Conservation (phyloP, 2,888 invertebrate genomes). For the Amitus sp. region DNA sequence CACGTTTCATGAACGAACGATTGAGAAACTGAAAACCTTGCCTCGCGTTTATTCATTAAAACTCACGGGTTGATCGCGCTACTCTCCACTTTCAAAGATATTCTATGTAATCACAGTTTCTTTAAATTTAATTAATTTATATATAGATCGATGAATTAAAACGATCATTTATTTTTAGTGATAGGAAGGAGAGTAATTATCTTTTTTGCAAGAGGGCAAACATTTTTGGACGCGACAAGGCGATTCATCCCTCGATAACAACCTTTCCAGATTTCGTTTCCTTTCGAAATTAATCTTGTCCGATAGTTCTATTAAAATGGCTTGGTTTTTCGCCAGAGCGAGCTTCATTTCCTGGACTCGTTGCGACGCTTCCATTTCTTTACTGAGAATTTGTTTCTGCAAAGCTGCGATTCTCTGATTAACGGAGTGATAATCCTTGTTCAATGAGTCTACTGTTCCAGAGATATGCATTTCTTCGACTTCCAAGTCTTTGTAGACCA, state of each 20-base stretch:
- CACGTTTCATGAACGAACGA: conserved; percentile 2
- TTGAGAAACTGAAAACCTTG: conserved; percentile 1
- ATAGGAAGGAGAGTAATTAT: neutral
- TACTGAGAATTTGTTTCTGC: conserved; percentile 53
- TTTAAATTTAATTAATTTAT: too few relatives aligned
- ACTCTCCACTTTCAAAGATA: too few relatives aligned
- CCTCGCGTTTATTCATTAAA: neutral
- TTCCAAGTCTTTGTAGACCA: conserved; percentile 44
- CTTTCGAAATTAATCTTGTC: conserved; percentile 53
- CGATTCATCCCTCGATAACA: neutral
- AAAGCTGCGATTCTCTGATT: conserved; percentile 54
- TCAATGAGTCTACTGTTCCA: neutral
- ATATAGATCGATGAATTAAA: too few relatives aligned
- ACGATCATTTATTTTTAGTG: neutral
- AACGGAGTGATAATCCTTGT: conserved; percentile 37
- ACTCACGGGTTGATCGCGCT: too few relatives aligned
- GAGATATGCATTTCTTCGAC: neutral
- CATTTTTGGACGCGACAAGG: conserved; percentile 3
- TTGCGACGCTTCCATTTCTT: conserved; percentile 50
- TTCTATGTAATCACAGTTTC: too few relatives aligned
- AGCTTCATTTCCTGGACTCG: conserved; percentile 50
- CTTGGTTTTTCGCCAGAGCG: conserved; percentile 51
- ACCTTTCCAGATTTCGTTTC: conserved; percentile 49
- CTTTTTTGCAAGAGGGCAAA: conserved; percentile 3
- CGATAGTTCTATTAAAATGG: conserved; percentile 48